Percentiles rank a stretch among this genome's conserved stretches.
phyloP scores from a whole-genome alignment of 1,140 invertebrate species.

The Teleopsis dalmanni region DNA sequence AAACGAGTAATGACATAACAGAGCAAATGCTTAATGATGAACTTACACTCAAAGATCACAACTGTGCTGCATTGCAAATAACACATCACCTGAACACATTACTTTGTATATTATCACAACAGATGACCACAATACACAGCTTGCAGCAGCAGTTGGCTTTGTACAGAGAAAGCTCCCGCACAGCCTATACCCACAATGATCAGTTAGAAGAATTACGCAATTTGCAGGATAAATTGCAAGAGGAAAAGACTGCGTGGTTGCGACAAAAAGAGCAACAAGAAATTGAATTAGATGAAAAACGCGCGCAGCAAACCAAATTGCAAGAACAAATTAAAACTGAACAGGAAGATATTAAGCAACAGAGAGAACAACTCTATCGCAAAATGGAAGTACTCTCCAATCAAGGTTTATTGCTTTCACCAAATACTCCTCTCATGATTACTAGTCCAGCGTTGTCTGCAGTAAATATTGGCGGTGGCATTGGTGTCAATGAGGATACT shows the following conservation, averaged over 20 bases:
- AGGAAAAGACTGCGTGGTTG: conserved; percentile 72
- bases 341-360: conserved; percentile 74
- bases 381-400: conserved; percentile 69
- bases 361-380: conserved; percentile 77
- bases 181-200: conserved; percentile 60
- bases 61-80: conserved; percentile 63
- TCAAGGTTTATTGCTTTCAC: conserved; percentile 59
- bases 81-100: conserved; percentile 77
- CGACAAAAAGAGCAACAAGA: conserved; percentile 55
- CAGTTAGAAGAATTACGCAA: conserved; percentile 66
- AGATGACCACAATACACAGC: conserved; percentile 76
- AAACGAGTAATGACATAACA: conserved; percentile 2
- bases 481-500: conserved; percentile 12
- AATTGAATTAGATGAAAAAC: conserved; percentile 59
- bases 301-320: conserved; percentile 44
- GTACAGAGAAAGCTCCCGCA: conserved; percentile 47
- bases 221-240: conserved; percentile 66
- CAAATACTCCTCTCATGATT: conserved; percentile 42
- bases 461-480: conserved; percentile 17
- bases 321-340: conserved; percentile 63
- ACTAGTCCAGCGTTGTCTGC: conserved; percentile 7
- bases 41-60: conserved; percentile 53
- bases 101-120: conserved; percentile 73
- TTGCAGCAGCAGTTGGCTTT: conserved; percentile 59
- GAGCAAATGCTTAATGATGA: conserved; percentile 16